These are phyloP conservation scores for Ecdyonurus torrentis DNA, from an alignment of 2,888 invertebrate species.

Conservation along the genomic window DNA sequence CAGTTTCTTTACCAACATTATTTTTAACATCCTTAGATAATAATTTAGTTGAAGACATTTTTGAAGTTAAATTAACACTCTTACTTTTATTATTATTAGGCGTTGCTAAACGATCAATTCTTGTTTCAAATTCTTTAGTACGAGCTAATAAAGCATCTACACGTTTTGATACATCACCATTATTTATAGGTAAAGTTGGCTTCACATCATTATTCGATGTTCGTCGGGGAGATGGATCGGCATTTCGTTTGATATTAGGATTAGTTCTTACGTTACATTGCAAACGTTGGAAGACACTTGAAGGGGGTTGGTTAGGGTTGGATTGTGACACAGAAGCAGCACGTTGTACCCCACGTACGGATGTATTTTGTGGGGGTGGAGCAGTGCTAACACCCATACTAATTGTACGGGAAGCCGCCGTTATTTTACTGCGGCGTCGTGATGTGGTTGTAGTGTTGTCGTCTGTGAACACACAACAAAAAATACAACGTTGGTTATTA, in stretches of 20 bases:
- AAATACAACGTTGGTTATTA: too few relatives aligned
- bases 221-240: not conserved
- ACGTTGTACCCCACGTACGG: not conserved
- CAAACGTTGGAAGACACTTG: not conserved
- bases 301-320: not conserved
- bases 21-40: not conserved
- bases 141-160: not conserved
- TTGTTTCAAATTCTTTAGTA: not conserved
- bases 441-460: not conserved
- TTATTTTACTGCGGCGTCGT: not conserved
- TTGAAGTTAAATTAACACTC: not conserved
- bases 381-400: not conserved
- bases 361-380: not conserved
- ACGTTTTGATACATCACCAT: not conserved
- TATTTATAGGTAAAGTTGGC: not conserved
- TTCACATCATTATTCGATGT: too few relatives aligned
- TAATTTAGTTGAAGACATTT: not conserved
- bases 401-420: not conserved
- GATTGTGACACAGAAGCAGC: not conserved
- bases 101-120: not conserved
- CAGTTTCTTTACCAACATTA: not conserved
- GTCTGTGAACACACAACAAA: not conserved
- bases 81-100: not conserved
- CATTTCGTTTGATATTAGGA: not conserved
- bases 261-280: not conserved